Evolutionary conservation across 92 coral and sea anemone species (phyloP), one percentile per base, ranked within the genome.

Genomic region (Ricordea florida): DNA sequence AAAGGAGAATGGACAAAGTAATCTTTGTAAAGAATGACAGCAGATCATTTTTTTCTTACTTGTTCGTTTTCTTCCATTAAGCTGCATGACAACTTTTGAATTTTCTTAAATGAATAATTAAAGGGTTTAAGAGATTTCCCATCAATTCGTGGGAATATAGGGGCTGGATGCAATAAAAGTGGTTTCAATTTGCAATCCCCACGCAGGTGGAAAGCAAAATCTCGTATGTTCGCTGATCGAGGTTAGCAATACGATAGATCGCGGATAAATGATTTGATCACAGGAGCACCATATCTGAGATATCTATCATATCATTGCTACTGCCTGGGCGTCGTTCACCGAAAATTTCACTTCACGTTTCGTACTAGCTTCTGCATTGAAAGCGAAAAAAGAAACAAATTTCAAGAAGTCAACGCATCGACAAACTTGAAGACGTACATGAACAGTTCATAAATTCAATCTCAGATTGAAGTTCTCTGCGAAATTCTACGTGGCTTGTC

Each of bases 51-150:
- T 17, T 25, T 51, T 66, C 27, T 52, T 21, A 25, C 24, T 41
- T 17, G 16, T 28, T 40, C 65, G 24, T 26, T 28, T n/a, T 32
- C 41, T 69, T 27, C 63, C 77, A 70, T 70, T 70, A 40, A 52
- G 27, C 37, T 52, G 37, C 13, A 40, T 55, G 77, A 70, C 77
- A 70, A 70, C 65, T 70, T 52, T 70, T 70, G 53, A 51, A 55
- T 70, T 40, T 70, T 53, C 18, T 42, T 3, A 26, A 55, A 70
- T 70, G 64, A 70, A 70, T 70, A 40, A 70, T 70, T 70, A 70
- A 70, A 53, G 25, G 23, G 77, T 70, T 70, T 57, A 70, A 30
- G 50, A 16, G 28, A 55, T 70, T 52, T 70, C 17, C 29, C 77
- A 70, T 53, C 65, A 55, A 70, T 53, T 70, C 66, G 55, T 53